A percentile compares a stretch with the other conserved stretches of the same genome.
Evolutionary conservation across 2,113 vertebrate species (phyloP).

Genomic region (Phalacrocorax pelagicus): DNA sequence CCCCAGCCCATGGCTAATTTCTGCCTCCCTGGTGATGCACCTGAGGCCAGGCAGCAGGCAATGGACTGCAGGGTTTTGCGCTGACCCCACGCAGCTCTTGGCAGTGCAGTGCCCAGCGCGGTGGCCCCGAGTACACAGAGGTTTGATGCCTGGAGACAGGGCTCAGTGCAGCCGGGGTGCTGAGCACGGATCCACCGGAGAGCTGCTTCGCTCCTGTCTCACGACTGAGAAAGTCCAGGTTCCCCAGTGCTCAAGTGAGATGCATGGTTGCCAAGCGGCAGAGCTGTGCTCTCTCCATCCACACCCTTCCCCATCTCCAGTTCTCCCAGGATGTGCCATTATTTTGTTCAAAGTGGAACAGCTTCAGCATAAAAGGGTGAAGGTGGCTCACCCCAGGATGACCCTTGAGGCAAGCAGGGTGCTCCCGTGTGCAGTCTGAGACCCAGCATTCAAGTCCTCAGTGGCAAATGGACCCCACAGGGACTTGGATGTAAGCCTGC

Average conservation of each 20-base stretch:
- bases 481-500: not conserved
- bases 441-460: fast-evolving
- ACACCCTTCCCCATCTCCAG: not conserved
- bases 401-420: not conserved
- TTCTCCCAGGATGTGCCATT: not conserved
- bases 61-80: not conserved
- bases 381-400: not conserved
- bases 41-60: not conserved
- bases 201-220: not conserved
- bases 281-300: not conserved
- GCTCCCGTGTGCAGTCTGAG: not conserved
- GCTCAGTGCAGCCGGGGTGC: not conserved
- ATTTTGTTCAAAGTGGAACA: not conserved
- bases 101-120: not conserved
- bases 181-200: not conserved
- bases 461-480: not conserved
- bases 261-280: not conserved
- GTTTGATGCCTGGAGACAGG: not conserved
- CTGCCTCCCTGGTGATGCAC: not conserved
- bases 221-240: not conserved
- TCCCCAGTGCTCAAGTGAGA: not conserved
- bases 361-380: not conserved
- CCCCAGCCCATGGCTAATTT: no score
- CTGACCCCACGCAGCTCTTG: not conserved
- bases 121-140: not conserved